A percentile compares a stretch with the other conserved stretches of the same genome.
Conservation (phyloP, 1,140 invertebrate species). For the Pteromalus puparum region DNA sequence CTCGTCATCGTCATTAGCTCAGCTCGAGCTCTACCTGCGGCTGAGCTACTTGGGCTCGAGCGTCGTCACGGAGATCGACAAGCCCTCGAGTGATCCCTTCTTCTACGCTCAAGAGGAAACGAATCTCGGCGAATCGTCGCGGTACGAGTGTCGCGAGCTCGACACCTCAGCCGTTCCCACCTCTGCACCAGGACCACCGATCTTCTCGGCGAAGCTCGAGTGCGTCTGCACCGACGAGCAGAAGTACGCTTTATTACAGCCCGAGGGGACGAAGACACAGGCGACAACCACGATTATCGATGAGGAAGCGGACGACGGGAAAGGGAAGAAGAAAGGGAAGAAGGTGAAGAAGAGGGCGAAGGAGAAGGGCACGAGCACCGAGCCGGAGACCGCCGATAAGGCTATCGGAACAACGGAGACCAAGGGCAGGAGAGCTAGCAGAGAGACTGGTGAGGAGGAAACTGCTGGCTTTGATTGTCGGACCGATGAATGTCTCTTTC, state of each 20-base stretch:
- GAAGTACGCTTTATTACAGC: background rate
- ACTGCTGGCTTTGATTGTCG: too few relatives aligned
- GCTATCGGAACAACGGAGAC: too few relatives aligned
- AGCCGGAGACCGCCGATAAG: background rate
- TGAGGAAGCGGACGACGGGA: background rate
- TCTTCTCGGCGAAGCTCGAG: background rate
- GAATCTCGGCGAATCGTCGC: conserved; percentile 49
- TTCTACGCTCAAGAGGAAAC: conserved; percentile 62
- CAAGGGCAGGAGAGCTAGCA: too few relatives aligned
- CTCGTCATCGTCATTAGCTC: conserved; percentile 35
- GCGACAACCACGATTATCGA: background rate
- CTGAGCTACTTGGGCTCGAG: conserved; percentile 64
- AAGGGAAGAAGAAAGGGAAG: conserved; percentile 3
- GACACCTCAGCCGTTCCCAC: background rate
- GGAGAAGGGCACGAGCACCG: conserved; percentile 8
- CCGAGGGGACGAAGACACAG: background rate
- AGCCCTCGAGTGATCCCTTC: conserved; percentile 42
- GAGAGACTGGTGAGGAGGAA: too few relatives aligned
- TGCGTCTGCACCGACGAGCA: conserved; percentile 33
- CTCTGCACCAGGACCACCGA: background rate
- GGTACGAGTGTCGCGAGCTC: conserved; percentile 61
- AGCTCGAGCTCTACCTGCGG: conserved; percentile 61
- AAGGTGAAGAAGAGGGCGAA: conserved; percentile 3
- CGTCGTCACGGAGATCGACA: conserved; percentile 64
- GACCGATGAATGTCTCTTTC: too few relatives aligned